Evolutionary conservation across 2,113 vertebrate genomes (phyloP), one percentile per base, ranked within the genome.

Genomic region (Equus quagga): DNA sequence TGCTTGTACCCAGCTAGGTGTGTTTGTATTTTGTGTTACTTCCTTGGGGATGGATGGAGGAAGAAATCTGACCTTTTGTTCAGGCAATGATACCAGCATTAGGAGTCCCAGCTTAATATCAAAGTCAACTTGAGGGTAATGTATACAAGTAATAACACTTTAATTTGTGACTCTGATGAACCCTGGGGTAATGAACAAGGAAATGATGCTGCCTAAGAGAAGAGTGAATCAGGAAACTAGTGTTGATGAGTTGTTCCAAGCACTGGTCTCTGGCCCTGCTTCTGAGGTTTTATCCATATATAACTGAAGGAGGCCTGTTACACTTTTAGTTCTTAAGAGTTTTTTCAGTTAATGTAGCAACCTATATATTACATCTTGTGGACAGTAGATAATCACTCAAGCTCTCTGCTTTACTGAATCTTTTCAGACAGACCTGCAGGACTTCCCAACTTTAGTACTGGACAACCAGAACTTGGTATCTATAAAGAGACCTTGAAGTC

Each of bases 131-230:
- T 81, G 60, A 96, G 89, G 87, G 8, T 89, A 96, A 96, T 60
- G 51, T 91, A 80, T 24, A 46, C 79, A 92, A 96, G 75, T 19
- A 95, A 62, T 95, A 97, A 92, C 73, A 84, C 58, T 97, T 94
- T 65, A 86, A 80, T 97, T 97, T 98, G 31, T 97, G 69, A 89
- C 67, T 96, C 91, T 96, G 81, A 93, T 96, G 81, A 98, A 95
- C 11, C 24, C 65, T 56, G 41, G 96, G 86, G 75, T 96, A 95
- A 96, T 33, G 76, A 96, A 62, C 78, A 94, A 94, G 69, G 5
- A 87, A 98, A 89, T 41, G 8, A 84, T 64, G 92, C 26, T 70
- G 94, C 64, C 73, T 69, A 97, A 89, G 41, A 92, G 89, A 98
- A 97, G 33, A 78, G 44, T 49, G 80, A 58, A 97, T 91, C 78